phyloP scores from a whole-genome alignment of 2,113 vertebrate species.

The Ptilorrhoa leucosticta region DNA sequence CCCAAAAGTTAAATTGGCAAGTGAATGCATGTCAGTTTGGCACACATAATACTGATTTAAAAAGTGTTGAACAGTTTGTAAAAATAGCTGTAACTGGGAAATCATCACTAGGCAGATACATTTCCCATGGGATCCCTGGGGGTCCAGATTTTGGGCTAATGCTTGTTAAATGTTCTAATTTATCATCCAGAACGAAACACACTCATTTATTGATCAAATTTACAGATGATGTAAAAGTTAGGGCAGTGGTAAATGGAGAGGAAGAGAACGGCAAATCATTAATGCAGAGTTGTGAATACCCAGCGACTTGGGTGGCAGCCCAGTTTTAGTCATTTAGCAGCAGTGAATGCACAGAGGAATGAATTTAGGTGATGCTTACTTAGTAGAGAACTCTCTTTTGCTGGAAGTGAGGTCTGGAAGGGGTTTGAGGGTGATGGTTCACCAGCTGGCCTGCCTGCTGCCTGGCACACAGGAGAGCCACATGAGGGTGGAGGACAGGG shows the following conservation, averaged over 20 bases:
- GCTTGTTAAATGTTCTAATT: not conserved
- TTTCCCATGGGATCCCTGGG: not conserved
- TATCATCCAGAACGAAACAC: not conserved
- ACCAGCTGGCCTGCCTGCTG: not conserved
- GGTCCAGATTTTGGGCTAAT: not conserved
- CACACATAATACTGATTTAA: not conserved
- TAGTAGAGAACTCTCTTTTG: not conserved
- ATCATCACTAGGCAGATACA: not conserved
- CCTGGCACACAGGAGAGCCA: not conserved
- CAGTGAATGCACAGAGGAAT: not conserved
- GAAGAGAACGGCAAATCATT: not conserved
- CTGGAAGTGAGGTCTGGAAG: not conserved
- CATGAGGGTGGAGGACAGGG: not conserved
- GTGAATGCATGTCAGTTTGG: not conserved
- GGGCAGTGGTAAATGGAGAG: not conserved
- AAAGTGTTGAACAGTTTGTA: not conserved
- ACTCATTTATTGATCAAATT: not conserved
- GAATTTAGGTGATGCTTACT: not conserved
- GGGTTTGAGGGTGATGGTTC: not conserved
- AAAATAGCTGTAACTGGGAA: slow-evolving; percentile 29
- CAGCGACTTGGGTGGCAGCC: not conserved
- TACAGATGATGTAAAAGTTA: not conserved
- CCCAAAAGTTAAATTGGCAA: not conserved
- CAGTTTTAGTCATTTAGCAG: not conserved
- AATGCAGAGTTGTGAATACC: not conserved